Conservation (phyloP, 2,797 vertebrate species). For the Australoheros facetus region DNA sequence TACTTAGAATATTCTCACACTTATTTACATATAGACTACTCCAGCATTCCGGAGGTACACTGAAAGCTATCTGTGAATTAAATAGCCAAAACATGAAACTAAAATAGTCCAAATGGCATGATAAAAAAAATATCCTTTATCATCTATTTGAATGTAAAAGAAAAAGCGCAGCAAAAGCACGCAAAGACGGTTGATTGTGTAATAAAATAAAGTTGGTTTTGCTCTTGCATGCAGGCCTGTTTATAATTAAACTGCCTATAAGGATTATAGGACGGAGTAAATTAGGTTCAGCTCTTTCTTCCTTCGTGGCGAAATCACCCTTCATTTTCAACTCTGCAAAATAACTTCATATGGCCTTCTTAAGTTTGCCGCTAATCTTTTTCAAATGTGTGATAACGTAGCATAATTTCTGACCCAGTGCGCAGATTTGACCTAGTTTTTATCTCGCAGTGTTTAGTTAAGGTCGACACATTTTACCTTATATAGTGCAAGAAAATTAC, state of each 20-base stretch:
- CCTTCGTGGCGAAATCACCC: constrained; percentile 10
- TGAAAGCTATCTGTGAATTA: background rate
- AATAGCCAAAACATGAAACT: background rate
- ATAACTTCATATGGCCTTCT: background rate
- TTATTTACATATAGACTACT: background rate
- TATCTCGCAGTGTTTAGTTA: background rate
- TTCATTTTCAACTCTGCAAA: background rate
- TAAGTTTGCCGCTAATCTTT: background rate
- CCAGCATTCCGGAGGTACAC: background rate
- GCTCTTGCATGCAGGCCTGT: constrained; percentile 24
- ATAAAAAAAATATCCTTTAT: background rate
- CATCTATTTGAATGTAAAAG: background rate
- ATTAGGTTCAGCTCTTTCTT: constrained; percentile 32
- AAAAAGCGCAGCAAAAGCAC: background rate
- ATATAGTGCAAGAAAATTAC: background rate
- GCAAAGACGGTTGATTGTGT: background rate
- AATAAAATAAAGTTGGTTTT: constrained; percentile 31
- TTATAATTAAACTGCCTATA: background rate
- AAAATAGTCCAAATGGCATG: background rate
- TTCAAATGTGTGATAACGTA: background rate
- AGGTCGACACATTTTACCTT: background rate
- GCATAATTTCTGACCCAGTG: background rate
- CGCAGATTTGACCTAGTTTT: background rate
- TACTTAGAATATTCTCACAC: no score
- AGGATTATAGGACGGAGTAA: background rate